Evolutionary conservation across 2,888 invertebrate species (phyloP).

Genomic region (Leucophenga montana): DNA sequence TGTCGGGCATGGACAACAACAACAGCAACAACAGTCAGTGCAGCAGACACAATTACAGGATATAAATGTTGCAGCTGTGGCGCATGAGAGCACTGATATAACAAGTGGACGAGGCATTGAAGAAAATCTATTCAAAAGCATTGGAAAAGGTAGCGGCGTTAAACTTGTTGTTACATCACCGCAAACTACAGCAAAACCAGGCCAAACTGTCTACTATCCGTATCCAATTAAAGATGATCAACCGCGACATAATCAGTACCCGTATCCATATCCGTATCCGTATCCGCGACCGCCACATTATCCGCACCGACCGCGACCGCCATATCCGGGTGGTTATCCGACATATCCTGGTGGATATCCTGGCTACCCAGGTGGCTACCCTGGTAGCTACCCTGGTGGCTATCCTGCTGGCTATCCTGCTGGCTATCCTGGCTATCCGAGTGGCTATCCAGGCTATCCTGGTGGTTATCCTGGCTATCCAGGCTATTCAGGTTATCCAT

Average conservation of each 20-base stretch:
- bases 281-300: slow-evolving; percentile 40
- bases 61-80: slow-evolving; percentile 6
- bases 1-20: slow-evolving; percentile 44
- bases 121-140: slow-evolving; percentile 48
- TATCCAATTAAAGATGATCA: slow-evolving; percentile 52
- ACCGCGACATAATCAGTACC: slow-evolving; percentile 28
- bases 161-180: slow-evolving; percentile 48
- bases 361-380: background rate
- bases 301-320: slow-evolving; percentile 40
- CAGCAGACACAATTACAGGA: background rate
- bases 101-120: slow-evolving; percentile 47
- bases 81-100: slow-evolving; percentile 41
- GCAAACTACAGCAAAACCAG: slow-evolving; percentile 26
- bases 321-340: background rate
- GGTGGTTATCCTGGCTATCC: slow-evolving; percentile 11
- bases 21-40: slow-evolving; percentile 1
- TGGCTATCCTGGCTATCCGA: background rate
- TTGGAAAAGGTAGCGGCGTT: slow-evolving; percentile 55
- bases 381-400: slow-evolving; percentile 28
- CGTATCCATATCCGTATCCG: slow-evolving; percentile 36
- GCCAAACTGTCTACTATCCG: slow-evolving; percentile 53
- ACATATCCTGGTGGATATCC: background rate
- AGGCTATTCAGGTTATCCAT: slow-evolving; percentile 42
- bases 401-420: slow-evolving; percentile 2
- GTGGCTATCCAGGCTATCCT: background rate